These are phyloP conservation scores for Phymorhynchus buccinoides DNA, from an alignment of 1,140 invertebrate species.

Conservation along the genomic window DNA sequence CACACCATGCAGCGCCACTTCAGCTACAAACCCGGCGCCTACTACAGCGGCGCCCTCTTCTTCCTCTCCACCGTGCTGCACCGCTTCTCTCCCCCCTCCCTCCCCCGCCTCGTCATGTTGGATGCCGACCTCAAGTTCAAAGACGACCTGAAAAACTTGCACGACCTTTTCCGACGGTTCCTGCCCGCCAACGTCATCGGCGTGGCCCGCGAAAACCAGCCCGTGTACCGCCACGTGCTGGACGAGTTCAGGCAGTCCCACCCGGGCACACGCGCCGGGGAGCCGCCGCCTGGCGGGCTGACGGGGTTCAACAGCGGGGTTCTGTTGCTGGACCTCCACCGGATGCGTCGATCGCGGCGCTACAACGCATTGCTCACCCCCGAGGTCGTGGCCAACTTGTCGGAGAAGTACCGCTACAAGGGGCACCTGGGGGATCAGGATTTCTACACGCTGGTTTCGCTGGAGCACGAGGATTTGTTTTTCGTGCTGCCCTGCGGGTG, in stretches of 20 bases:
- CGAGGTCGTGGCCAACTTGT: conserved; percentile 77
- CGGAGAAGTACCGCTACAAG: conserved; percentile 81
- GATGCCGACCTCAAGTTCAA: conserved; percentile 87
- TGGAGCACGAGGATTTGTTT: conserved; percentile 84
- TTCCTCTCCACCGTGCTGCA: conserved; percentile 86
- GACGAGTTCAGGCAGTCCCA: conserved; percentile 80
- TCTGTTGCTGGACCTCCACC: conserved; percentile 82
- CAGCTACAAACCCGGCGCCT: neutral
- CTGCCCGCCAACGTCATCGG: conserved; percentile 80
- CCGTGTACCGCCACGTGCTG: conserved; percentile 86
- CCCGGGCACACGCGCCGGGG: conserved; percentile 78
- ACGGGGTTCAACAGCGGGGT: conserved; percentile 89
- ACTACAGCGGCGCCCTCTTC: conserved; percentile 83
- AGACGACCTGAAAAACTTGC: conserved; percentile 81
- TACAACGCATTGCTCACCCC: conserved; percentile 78
- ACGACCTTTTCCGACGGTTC: conserved; percentile 81
- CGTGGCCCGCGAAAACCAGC: conserved; percentile 84
- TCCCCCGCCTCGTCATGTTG: conserved; percentile 81
- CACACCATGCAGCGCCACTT: neutral
- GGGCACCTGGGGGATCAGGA: conserved; percentile 92
- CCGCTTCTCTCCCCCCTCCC: conserved; percentile 78
- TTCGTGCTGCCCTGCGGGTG: conserved; percentile 85
- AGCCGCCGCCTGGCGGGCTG: conserved; percentile 78
- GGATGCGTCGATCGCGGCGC: conserved; percentile 78
- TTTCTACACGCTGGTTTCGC: conserved; percentile 85